Evolutionary conservation across 1,140 invertebrate species (phyloP).

Genomic region (Macrocentrus cingulum): DNA sequence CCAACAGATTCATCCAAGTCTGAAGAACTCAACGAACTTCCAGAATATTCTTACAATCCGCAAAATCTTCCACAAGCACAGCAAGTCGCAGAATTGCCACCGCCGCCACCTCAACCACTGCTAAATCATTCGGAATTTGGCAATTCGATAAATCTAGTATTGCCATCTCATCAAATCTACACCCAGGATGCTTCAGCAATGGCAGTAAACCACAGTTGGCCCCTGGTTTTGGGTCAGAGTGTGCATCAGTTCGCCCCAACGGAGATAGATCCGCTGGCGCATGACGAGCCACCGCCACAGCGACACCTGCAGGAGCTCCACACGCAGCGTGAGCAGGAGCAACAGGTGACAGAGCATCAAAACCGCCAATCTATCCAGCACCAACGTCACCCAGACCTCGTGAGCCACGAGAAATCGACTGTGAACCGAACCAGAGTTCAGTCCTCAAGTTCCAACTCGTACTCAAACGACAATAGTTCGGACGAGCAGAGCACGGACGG

Average conservation of each 20-base stretch:
- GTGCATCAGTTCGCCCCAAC: slow-evolving; percentile 45
- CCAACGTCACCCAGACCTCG: slow-evolving; percentile 25
- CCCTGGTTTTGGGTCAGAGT: slow-evolving; percentile 51
- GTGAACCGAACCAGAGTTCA: too few relatives aligned
- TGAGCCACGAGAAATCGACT: too few relatives aligned
- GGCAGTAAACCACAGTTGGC: slow-evolving; percentile 51
- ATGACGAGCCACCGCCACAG: slow-evolving; percentile 33
- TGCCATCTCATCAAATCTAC: slow-evolving; percentile 43
- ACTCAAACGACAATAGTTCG: slow-evolving; percentile 23
- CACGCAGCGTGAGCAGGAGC: slow-evolving; percentile 36
- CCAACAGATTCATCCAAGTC: slow-evolving; percentile 17
- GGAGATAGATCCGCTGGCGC: slow-evolving; percentile 34
- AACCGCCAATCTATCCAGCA: slow-evolving; percentile 28
- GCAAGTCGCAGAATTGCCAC: slow-evolving; percentile 34
- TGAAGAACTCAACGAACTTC: slow-evolving; percentile 3
- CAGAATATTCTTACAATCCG: slow-evolving; percentile 31
- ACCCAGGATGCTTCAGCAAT: slow-evolving; percentile 42
- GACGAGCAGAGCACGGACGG: slow-evolving; percentile 31
- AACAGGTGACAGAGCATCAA: slow-evolving; percentile 31
- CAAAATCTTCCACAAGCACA: slow-evolving; percentile 33
- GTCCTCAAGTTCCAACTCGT: slow-evolving; percentile 21
- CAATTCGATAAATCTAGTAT: slow-evolving; percentile 36
- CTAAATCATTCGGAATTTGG: slow-evolving; percentile 32
- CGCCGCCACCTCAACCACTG: slow-evolving; percentile 25
- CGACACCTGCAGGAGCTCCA: slow-evolving; percentile 45